Conservation (phyloP, 2,888 invertebrate species). For the Ophioninae sp. region DNA sequence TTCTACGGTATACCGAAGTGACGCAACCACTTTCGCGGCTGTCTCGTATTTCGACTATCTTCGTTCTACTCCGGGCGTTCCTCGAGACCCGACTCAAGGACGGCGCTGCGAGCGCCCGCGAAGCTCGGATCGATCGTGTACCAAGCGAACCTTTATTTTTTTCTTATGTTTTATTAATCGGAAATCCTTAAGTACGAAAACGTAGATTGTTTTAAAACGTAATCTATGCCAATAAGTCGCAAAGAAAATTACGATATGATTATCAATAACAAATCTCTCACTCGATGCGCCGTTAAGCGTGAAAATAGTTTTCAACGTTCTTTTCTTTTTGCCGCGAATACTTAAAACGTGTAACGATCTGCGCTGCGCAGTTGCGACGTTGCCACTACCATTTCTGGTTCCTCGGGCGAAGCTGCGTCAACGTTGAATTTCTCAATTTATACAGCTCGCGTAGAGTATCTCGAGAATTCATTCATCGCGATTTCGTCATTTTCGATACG, state of each 20-base stretch:
- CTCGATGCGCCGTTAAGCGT: slow-evolving; percentile 54
- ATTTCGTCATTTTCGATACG: background rate
- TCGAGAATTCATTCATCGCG: background rate
- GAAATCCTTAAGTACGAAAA: slow-evolving; percentile 47
- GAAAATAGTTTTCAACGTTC: slow-evolving; percentile 70
- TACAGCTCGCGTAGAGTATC: background rate
- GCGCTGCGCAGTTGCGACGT: slow-evolving; percentile 74
- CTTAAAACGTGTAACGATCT: slow-evolving; percentile 78
- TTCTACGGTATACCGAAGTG: background rate
- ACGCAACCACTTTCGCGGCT: background rate
- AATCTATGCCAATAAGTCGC: slow-evolving; percentile 3
- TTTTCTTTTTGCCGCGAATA: slow-evolving; percentile 80
- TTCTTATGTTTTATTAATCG: slow-evolving; percentile 69
- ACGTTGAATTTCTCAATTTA: slow-evolving; percentile 25
- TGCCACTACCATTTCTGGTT: slow-evolving; percentile 68
- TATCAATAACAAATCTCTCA: slow-evolving; percentile 4
- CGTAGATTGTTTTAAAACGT: slow-evolving; percentile 61
- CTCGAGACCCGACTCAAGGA: background rate
- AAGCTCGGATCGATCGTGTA: slow-evolving; percentile 75
- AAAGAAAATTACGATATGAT: slow-evolving; percentile 35
- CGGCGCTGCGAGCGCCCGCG: slow-evolving; percentile 68
- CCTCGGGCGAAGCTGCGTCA: slow-evolving; percentile 37
- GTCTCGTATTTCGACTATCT: background rate
- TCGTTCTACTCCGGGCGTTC: background rate
- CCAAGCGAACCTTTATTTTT: slow-evolving; percentile 71